phyloP scores from a whole-genome alignment of 2,113 vertebrate species.

The Charina bottae region DNA sequence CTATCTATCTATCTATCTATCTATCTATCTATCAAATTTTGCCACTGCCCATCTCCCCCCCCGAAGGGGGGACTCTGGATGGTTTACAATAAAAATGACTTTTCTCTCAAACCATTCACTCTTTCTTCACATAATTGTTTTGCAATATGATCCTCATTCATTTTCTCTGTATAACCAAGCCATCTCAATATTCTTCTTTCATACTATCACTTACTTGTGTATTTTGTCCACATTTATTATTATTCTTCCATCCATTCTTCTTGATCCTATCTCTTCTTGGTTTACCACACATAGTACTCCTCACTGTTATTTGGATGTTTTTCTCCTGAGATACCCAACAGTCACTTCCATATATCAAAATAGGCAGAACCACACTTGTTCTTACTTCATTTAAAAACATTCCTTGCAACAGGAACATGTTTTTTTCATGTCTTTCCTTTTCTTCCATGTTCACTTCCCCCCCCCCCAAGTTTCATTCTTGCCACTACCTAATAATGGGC shows the following conservation, averaged over 20 bases:
- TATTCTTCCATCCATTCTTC: neutral
- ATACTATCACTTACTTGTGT: neutral
- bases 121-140: neutral
- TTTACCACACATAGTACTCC: neutral
- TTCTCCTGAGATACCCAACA: neutral
- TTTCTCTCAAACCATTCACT: neutral
- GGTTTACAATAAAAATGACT: too few species aligned
- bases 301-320: neutral
- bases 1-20: too few species aligned
- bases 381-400: neutral
- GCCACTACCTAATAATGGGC: too few species aligned
- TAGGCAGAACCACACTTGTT: too few species aligned
- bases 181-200: neutral
- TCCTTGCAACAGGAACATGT: neutral
- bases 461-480: neutral
- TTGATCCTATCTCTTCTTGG: neutral
- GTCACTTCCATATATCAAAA: neutral
- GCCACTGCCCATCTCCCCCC: too few species aligned
- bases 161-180: neutral
- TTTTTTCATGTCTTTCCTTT: neutral
- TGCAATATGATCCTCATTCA: neutral
- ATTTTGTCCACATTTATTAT: neutral
- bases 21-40: too few species aligned
- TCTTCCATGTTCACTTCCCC: neutral
- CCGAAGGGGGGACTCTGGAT: too few species aligned